Evolutionary conservation across 2,888 invertebrate species (phyloP).

Genomic region (Pachliopta kotzebuea): DNA sequence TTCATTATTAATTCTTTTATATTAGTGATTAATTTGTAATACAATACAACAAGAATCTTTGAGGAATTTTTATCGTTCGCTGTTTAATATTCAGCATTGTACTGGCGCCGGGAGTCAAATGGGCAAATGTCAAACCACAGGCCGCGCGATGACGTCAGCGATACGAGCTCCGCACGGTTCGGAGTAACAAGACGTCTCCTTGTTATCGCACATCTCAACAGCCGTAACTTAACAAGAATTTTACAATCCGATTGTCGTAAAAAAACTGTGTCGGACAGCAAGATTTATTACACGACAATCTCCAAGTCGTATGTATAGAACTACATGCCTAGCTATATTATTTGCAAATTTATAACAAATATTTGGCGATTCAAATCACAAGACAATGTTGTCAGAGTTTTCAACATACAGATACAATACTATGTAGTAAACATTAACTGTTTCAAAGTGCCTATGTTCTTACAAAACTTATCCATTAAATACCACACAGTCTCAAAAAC

Average conservation of each 20-base stretch:
- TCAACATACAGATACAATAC: background rate
- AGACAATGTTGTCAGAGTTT: background rate
- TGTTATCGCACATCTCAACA: conserved; percentile 24
- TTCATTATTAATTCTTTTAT: conserved; percentile 20
- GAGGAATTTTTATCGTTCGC: conserved; percentile 35
- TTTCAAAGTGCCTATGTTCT: too few species aligned
- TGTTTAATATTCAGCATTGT: conserved; percentile 35
- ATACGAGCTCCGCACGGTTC: conserved; percentile 18
- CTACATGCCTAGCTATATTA: background rate
- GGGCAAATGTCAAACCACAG: conserved; percentile 35
- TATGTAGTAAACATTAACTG: too few species aligned
- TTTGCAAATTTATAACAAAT: background rate
- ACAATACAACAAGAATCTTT: conserved; percentile 35
- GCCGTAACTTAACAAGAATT: conserved; percentile 18
- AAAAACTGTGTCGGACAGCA: conserved; percentile 9
- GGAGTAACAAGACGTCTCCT: conserved; percentile 11
- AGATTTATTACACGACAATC: conserved; percentile 8
- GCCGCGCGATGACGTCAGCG: conserved; percentile 32
- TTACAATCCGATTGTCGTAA: conserved; percentile 22
- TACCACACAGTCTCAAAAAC: too few species aligned
- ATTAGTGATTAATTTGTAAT: conserved; percentile 33
- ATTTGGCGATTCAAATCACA: background rate
- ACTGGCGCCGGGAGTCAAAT: conserved; percentile 26
- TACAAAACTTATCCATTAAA: too few species aligned
- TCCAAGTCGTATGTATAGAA: background rate